Base-by-base conservation (phyloP, 2,113 vertebrate species). In the Pitta sordida region DNA sequence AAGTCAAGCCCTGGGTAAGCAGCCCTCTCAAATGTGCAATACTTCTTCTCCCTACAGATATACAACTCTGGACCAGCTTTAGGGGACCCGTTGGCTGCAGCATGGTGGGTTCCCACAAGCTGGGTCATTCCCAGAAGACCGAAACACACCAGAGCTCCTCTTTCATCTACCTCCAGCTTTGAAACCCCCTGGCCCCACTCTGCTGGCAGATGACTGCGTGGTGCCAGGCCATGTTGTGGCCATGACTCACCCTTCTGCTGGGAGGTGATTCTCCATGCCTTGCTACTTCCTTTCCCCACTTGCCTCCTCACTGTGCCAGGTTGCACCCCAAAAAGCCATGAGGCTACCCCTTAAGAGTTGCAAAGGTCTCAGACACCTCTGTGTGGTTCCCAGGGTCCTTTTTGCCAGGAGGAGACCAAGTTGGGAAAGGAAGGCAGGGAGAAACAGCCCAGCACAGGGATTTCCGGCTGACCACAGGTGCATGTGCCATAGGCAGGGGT, bases 151-250 rank as follows among this genome's bases (percentile, higher is more conserved):
- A 0, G 1, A 76, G 30, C 30, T 76, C 69, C 39, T 82, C 16
- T 39, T 79, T 43, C 1, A 4, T 27, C 13, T 8, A 1, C 5
- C 23, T 62, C 26, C 46, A 83, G 26, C 52, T 79, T 34, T 17
- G 20, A 86, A 88, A 34, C 23, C 29, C 43, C 52, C 1, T 0
- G 43, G 39, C 29, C n/a, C 32, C 0, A 0, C 27, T 90, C 39
- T 2, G 23, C 17, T 44, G 58, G 67, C 70, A 69, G 36, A 39
- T 71, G 58, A 75, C 83, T 71, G 32, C n/a, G 11, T 4, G 32
- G 39, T 64, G n/a, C 78, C 24, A 27, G 39, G 70, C 74, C 49
- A 12, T 2, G 7, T 78, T 73, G 75, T 0, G 4, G 56, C 78
- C 13, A 1, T 80, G 82, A 88, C 90, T 96, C 91, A 90, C 32